A percentile compares a stretch with the other conserved stretches of the same genome.
Evolutionary conservation across 1,140 invertebrate species (phyloP).

Genomic region (Dreissena polymorpha): DNA sequence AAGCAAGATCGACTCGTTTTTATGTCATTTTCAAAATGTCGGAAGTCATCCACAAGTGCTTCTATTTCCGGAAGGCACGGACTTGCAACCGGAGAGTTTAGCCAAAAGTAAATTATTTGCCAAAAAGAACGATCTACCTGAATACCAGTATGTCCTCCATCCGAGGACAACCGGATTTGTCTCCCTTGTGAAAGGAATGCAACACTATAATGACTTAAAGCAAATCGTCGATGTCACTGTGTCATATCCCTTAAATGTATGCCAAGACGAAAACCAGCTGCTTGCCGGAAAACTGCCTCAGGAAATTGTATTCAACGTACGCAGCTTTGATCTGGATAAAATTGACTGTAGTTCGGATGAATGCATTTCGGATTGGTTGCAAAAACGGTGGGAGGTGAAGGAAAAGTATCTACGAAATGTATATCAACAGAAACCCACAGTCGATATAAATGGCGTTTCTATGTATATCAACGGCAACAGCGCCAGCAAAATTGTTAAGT

Average conservation of each 20-base stretch:
- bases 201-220: slow-evolving; percentile 78
- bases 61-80: slow-evolving; percentile 95
- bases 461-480: slow-evolving; percentile 3
- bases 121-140: slow-evolving; percentile 84
- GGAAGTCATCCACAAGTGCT: slow-evolving; percentile 84
- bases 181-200: slow-evolving; percentile 84
- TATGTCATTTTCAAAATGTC: slow-evolving; percentile 87
- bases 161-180: slow-evolving; percentile 92
- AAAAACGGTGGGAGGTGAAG: slow-evolving; percentile 69
- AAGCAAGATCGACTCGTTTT: slow-evolving; percentile 83
- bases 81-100: slow-evolving; percentile 87
- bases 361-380: slow-evolving; percentile 63
- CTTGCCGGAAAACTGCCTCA: slow-evolving; percentile 68
- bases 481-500: slow-evolving; percentile 18
- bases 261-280: slow-evolving; percentile 69
- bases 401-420: slow-evolving; percentile 65
- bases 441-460: too few relatives aligned
- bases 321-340: slow-evolving; percentile 52
- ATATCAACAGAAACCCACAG: slow-evolving; percentile 54
- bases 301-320: slow-evolving; percentile 73
- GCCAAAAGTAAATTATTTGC: slow-evolving; percentile 88
- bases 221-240: slow-evolving; percentile 74
- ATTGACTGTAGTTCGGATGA: slow-evolving; percentile 51
- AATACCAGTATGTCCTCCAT: slow-evolving; percentile 89
- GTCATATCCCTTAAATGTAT: slow-evolving; percentile 69